Base-by-base conservation (phyloP, 2,888 invertebrate genomes). In the Notodonta ziczac region DNA sequence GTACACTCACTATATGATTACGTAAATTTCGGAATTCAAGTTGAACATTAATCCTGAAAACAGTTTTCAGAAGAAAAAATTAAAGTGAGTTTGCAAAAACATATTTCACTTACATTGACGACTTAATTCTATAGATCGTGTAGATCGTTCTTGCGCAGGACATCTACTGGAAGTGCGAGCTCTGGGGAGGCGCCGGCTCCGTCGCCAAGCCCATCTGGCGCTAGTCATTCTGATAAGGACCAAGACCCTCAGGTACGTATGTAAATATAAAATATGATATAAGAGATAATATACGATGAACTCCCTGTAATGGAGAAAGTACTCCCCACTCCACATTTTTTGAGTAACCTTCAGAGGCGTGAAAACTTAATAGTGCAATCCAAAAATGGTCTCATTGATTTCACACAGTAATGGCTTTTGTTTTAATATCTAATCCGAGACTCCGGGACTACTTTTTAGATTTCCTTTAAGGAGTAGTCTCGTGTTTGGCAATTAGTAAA, bases 181-280 rank as follows among this genome's bases (percentile, higher is more conserved):
- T 93, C 93, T 0, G 91, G 93, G 4, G 94, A 94, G 69, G 93
- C 89, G 9, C 93, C 94, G 0, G 89, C 94, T 4, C 94, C 94
- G 0, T 94, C 94, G 0, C 94, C 97, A 39, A 98, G 98, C 78
- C 98, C 98, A 2, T 98, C 98, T 74, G 98, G 98, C 52, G 98
- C 98, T 67, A 96, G 98, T 78, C 97, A 97, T 77, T 98, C 98
- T 75, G 98, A 98, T 84, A 98, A 98, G 86, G 97, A 97, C 67
- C 97, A 97, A 73, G 97, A 97, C 83, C 94, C 97, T 51, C 97
- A 97, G 94, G 97, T 96, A 77, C 68, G 42, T 13, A 4, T 1
- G 13, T n/a, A n/a, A 24, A n/a, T 51, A 51, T 1, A 32, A 32
- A 24, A 5, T 51, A 10, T 9, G 2, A 7, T 14, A 4, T 51